Evolutionary conservation across 2,113 vertebrate genomes (phyloP).

Genomic region (Nothobranchius kuhntae): DNA sequence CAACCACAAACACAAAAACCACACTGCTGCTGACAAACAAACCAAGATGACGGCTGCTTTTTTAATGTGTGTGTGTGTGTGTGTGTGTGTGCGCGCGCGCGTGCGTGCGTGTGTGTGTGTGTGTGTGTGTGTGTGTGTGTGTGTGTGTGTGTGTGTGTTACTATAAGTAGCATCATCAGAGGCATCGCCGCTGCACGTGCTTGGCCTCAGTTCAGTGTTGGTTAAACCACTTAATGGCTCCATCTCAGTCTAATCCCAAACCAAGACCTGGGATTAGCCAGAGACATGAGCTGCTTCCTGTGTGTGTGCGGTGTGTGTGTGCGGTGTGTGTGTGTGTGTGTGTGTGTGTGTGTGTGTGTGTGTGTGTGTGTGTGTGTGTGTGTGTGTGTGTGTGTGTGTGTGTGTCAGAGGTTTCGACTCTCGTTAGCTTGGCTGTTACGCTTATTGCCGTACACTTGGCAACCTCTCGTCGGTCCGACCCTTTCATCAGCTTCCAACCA

Average conservation of each 20-base stretch:
- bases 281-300: too few relatives aligned
- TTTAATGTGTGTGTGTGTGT: conserved; percentile 3
- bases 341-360: too few relatives aligned
- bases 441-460: conserved; percentile 75
- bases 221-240: conserved; percentile 76
- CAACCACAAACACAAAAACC: conserved; percentile 49
- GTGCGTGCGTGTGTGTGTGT: too few relatives aligned
- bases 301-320: too few relatives aligned
- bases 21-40: conserved; percentile 31
- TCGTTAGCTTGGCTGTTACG: conserved; percentile 73
- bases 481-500: conserved; percentile 79
- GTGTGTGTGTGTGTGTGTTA: conserved; percentile 16
- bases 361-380: too few relatives aligned
- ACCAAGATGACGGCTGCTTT: conserved; percentile 2
- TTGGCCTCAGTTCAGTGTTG: conserved; percentile 61
- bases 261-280: conserved; percentile 70
- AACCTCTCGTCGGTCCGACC: conserved; percentile 74
- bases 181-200: conserved; percentile 50
- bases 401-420: conserved; percentile 73
- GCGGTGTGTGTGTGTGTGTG: neutral
- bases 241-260: conserved; percentile 72
- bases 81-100: neutral
- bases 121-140: too few relatives aligned
- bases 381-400: conserved; percentile 5
- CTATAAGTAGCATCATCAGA: conserved; percentile 62